Conservation (phyloP, 2,888 invertebrate species). For the Polydrusus pterygomalis region DNA sequence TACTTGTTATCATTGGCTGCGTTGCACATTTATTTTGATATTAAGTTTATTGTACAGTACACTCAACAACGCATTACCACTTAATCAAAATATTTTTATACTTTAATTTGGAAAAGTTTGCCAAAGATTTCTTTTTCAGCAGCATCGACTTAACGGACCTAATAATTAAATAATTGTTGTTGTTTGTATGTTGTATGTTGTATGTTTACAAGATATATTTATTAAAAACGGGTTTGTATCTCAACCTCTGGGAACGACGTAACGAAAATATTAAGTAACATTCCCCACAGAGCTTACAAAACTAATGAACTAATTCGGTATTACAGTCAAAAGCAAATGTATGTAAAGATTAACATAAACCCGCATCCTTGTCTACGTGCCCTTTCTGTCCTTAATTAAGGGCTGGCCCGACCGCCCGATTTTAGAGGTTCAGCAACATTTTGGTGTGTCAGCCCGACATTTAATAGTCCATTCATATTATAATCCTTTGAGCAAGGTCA, state of each 20-base stretch:
- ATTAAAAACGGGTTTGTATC: too few species aligned
- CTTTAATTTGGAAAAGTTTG: too few species aligned
- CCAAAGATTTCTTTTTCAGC: neutral
- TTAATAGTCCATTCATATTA: conserved; percentile 20
- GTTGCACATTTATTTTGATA: too few species aligned
- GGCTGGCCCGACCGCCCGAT: conserved; percentile 5
- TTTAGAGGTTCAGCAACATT: conserved; percentile 21
- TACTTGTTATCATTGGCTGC: too few species aligned
- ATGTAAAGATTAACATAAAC: conserved; percentile 26
- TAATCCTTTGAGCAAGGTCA: neutral
- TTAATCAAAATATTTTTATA: too few species aligned
- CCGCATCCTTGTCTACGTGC: conserved; percentile 30
- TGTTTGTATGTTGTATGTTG: too few species aligned
- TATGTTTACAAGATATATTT: too few species aligned
- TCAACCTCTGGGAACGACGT: too few species aligned
- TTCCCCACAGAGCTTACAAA: conserved; percentile 10
- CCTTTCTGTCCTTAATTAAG: conserved; percentile 30
- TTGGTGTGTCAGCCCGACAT: conserved; percentile 20
- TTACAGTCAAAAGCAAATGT: conserved; percentile 25
- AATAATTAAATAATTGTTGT: neutral
- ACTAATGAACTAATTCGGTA: conserved; percentile 28
- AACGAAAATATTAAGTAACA: neutral
- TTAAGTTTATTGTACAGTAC: too few species aligned
- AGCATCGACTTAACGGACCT: neutral
- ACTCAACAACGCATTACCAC: too few species aligned